Evolutionary conservation across 1,140 invertebrate genomes (phyloP).

Genomic region (Cotesia typhae): DNA sequence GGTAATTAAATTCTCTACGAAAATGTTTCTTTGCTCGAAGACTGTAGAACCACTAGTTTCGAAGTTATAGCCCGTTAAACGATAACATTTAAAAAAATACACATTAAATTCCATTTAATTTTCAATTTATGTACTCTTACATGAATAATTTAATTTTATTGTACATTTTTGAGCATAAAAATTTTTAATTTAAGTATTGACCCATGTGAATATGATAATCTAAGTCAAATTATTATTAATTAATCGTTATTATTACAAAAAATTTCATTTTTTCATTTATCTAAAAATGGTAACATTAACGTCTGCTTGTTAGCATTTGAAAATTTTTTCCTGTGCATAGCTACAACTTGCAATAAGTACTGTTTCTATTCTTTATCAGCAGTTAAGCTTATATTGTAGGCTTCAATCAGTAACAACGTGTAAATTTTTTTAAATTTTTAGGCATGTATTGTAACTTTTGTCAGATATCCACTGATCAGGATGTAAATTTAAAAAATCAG

Average conservation of each 20-base stretch:
- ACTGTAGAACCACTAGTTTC: too few species aligned
- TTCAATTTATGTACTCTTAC: too few species aligned
- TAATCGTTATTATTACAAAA: not conserved
- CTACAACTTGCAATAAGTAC: conserved; percentile 24
- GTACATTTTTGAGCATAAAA: too few species aligned
- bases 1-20: too few species aligned
- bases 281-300: not conserved
- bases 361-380: conserved; percentile 23
- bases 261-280: not conserved
- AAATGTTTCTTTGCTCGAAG: too few species aligned
- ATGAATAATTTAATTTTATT: too few species aligned
- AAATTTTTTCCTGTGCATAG: conserved; percentile 22
- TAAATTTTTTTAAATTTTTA: conserved; percentile 22
- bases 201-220: too few species aligned
- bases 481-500: conserved; percentile 15
- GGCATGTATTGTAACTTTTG: conserved; percentile 13
- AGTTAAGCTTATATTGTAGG: conserved; percentile 29
- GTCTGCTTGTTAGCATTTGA: conserved; percentile 21
- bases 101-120: too few species aligned
- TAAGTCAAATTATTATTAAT: not conserved
- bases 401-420: conserved; percentile 25
- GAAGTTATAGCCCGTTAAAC: too few species aligned
- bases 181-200: too few species aligned
- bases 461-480: conserved; percentile 22
- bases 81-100: too few species aligned